Evolutionary conservation across 1,140 invertebrate genomes (phyloP), one percentile per base, ranked within the genome.

Genomic region (Sweltsa coloradensis): DNA sequence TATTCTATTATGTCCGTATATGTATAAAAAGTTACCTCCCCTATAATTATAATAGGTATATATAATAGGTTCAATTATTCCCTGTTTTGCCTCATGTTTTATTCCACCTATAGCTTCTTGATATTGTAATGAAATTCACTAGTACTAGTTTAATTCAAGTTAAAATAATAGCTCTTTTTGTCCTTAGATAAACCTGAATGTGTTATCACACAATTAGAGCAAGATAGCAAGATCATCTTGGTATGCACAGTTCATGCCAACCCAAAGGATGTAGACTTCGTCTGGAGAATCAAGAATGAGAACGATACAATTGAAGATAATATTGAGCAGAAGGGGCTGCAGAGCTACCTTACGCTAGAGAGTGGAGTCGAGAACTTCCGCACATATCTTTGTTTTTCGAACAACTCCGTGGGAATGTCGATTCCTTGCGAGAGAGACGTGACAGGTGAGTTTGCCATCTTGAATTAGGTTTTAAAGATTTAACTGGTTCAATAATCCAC

Each of bases 131-230:
- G 29, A 9, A 31, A 11, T 31, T 31, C 9, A n/a, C 29, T 31
- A 31, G n/a, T 31, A n/a, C 9, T 31, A 11, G 9, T 31, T 11
- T 40, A 9, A 40, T 40, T 40, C 9, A 40, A 9, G 7, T 26
- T 48, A 16, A 49, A 52, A 45, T 14, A 14, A 41, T 49, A 47
- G 45, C 14, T 56, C 53, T 48, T 52, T 61, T 58, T 59, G 47
- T 48, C 64, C 72, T 19, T 66, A 92, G 89, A 80, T 70, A 79
- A 83, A 57, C 89, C 89, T 2, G 81, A 88, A 58, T 94, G 89
- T 62, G 74, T 73, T 21, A 87, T 90, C 52, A 76, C 81, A 48
- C 74, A 79, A 50, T 74, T 73, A 26, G 76, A 81, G 58, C 71
- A 78, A 49, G 73, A 87, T 42, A 83, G 83, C 2, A 73, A 77